Evolutionary conservation across 2,113 vertebrate species (phyloP).

Genomic region (Neomonachus schauinslandi): DNA sequence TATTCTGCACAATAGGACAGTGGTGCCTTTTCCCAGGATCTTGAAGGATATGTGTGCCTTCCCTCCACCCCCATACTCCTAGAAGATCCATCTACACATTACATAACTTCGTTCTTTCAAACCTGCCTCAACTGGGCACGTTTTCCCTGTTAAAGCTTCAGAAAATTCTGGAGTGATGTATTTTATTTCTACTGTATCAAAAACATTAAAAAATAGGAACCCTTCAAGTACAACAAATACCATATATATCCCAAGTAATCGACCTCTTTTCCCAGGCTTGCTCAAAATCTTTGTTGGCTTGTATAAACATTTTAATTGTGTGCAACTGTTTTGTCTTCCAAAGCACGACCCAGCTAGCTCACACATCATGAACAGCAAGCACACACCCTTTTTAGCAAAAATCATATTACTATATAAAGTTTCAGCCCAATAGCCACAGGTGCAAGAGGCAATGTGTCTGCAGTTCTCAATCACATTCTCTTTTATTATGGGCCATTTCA

Average conservation of each 20-base stretch:
- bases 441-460: slow-evolving; percentile 76
- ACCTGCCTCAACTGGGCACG: not conserved
- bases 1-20: not conserved
- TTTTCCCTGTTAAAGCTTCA: not conserved
- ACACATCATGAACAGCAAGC: slow-evolving; percentile 64
- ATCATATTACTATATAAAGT: slow-evolving; percentile 78
- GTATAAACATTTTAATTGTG: slow-evolving; percentile 57
- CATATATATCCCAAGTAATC: slow-evolving; percentile 34
- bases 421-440: slow-evolving; percentile 80
- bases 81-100: not conserved
- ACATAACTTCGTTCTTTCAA: not conserved
- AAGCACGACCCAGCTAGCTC: slow-evolving; percentile 40
- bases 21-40: not conserved
- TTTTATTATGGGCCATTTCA: slow-evolving; percentile 74
- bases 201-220: not conserved
- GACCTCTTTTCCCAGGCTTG: not conserved
- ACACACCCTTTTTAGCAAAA: slow-evolving; percentile 77
- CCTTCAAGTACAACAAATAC: slow-evolving; percentile 41
- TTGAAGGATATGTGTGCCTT: not conserved
- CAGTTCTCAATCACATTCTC: slow-evolving; percentile 75
- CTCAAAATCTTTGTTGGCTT: slow-evolving; percentile 64
- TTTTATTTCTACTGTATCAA: slow-evolving; percentile 18
- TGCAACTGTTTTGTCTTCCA: slow-evolving; percentile 72
- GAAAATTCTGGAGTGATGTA: not conserved
- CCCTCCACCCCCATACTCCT: not conserved